A percentile compares a stretch with the other conserved stretches of the same genome.
These are phyloP conservation scores for Stichodactyla helianthus DNA, from an alignment of 64 coral and sea anemone species.

Conservation along the genomic window DNA sequence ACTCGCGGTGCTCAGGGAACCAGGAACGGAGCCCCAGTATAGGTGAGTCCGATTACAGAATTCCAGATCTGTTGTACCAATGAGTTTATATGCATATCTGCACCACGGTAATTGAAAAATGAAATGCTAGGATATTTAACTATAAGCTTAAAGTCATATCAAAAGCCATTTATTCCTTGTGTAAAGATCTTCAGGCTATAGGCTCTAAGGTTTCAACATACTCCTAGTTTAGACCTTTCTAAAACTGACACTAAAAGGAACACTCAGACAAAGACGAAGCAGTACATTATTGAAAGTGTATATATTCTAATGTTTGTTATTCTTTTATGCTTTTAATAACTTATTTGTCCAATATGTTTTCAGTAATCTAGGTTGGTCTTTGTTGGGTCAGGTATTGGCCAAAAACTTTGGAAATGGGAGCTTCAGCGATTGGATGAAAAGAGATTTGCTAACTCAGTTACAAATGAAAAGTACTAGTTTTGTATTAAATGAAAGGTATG, in stretches of 20 bases:
- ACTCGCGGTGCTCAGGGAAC: slow-evolving; percentile 10
- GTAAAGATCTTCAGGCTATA: too few species aligned
- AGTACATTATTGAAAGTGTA: too few species aligned
- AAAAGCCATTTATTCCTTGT: too few species aligned
- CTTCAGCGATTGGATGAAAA: slow-evolving; percentile 36
- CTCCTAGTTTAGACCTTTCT: too few species aligned
- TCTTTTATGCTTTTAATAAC: neutral
- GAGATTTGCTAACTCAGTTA: slow-evolving; percentile 38
- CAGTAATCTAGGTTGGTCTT: slow-evolving; percentile 54
- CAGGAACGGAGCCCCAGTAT: slow-evolving; percentile 49
- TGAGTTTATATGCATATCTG: too few species aligned
- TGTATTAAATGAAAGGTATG: slow-evolving; percentile 21
- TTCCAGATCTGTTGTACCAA: too few species aligned
- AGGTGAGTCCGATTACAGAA: slow-evolving; percentile 8
- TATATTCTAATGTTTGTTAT: neutral
- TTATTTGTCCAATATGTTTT: neutral
- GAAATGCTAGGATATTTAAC: too few species aligned
- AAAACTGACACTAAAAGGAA: too few species aligned
- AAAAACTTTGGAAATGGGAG: slow-evolving; percentile 26
- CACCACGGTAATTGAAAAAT: too few species aligned
- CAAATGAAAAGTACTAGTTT: slow-evolving; percentile 44
- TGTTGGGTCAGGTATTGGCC: slow-evolving; percentile 52
- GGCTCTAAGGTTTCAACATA: too few species aligned
- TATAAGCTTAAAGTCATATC: too few species aligned
- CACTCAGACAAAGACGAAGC: too few species aligned